Percentiles rank a stretch among this genome's conserved stretches.
Conservation (phyloP, 2,888 invertebrate genomes). For the Eretmocerus hayati region DNA sequence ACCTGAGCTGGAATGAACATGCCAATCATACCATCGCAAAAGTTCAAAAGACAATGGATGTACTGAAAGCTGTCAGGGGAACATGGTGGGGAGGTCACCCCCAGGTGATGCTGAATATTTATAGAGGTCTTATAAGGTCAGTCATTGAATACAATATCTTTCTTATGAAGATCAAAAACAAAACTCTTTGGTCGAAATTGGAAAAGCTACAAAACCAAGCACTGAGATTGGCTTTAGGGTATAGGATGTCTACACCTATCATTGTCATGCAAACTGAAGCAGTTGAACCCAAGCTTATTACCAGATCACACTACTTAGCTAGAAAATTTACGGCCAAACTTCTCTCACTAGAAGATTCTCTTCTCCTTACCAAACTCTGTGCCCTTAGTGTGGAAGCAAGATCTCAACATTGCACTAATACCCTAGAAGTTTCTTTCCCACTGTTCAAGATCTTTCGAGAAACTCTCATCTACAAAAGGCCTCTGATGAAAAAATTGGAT, state of each 20-base stretch:
- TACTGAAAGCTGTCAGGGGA: conserved; percentile 1
- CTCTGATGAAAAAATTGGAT: background rate
- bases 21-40: background rate
- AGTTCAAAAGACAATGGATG: background rate
- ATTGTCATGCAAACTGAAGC: background rate
- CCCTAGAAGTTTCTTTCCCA: background rate
- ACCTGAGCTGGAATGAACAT: background rate
- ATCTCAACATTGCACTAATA: background rate
- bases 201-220: conserved; percentile 2
- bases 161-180: background rate
- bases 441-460: background rate
- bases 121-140: conserved; percentile 1
- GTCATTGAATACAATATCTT: background rate
- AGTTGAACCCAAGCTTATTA: background rate
- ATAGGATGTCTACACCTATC: background rate
- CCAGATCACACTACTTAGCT: background rate
- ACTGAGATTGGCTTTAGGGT: conserved; percentile 1
- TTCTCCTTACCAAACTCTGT: background rate
- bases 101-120: background rate
- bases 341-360: background rate
- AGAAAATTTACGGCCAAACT: background rate
- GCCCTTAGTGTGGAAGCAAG: background rate
- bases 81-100: conserved; percentile 10
- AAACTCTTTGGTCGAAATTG: background rate
- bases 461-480: background rate